Evolutionary conservation across 1,140 invertebrate species (phyloP).

Genomic region (Lepeophtheirus salmonis): DNA sequence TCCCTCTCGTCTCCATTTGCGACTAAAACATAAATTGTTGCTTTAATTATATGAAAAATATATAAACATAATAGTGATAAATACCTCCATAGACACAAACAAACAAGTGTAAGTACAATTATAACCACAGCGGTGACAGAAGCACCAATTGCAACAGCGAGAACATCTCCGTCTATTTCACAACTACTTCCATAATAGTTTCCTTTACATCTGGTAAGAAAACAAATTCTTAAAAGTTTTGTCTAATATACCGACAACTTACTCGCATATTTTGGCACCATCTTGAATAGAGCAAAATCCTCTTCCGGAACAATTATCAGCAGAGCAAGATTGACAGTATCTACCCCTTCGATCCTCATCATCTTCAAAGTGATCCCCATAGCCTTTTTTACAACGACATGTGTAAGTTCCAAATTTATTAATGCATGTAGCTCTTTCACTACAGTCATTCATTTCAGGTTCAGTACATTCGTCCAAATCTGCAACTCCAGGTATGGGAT

Average conservation of each 20-base stretch:
- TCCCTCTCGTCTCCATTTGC: too few relatives aligned
- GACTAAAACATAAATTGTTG: too few relatives aligned
- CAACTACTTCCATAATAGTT: conserved; percentile 70
- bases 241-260: too few relatives aligned
- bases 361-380: conserved; percentile 43
- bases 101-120: conserved; percentile 62
- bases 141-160: conserved; percentile 70
- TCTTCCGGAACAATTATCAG: conserved; percentile 52
- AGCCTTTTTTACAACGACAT: conserved; percentile 46
- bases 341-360: conserved; percentile 43
- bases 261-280: conserved; percentile 57
- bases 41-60: too few relatives aligned
- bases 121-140: conserved; percentile 67
- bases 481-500: conserved; percentile 47
- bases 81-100: conserved; percentile 77
- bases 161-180: conserved; percentile 72
- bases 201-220: conserved; percentile 44
- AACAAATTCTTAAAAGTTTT: too few relatives aligned
- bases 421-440: conserved; percentile 54
- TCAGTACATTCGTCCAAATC: conserved; percentile 77
- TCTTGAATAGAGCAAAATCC: conserved; percentile 55
- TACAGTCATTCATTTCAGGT: conserved; percentile 73
- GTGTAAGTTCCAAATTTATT: conserved; percentile 76
- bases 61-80: too few relatives aligned
- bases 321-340: conserved; percentile 48